phyloP scores from a whole-genome alignment of 2,113 vertebrate species.

The Limanda limanda region DNA sequence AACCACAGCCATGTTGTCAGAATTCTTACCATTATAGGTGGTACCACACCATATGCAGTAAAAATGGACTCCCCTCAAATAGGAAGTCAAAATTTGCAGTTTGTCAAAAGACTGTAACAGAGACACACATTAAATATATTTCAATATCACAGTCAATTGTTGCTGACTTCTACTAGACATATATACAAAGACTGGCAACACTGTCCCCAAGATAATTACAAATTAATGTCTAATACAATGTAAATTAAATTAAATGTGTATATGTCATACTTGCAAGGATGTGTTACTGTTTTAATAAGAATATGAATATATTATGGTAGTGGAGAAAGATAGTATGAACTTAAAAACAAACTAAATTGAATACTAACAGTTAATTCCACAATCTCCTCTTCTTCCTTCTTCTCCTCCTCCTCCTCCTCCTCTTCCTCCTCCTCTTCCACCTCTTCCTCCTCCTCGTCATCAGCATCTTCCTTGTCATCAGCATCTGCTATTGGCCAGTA shows the following conservation, averaged over 20 bases:
- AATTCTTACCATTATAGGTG: conserved; percentile 89
- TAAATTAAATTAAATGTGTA: neutral
- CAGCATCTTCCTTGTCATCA: conserved; percentile 81
- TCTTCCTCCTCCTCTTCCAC: conserved; percentile 67
- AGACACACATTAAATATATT: conserved; percentile 8
- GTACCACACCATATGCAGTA: conserved; percentile 99
- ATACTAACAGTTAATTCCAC: conserved; percentile 85
- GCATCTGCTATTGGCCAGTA: conserved; percentile 88
- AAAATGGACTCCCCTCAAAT: conserved; percentile 89
- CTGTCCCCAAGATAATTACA: neutral
- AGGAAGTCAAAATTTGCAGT: conserved; percentile 89
- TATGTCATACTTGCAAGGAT: neutral
- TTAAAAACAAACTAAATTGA: neutral
- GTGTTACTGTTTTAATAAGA: neutral
- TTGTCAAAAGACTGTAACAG: conserved; percentile 88
- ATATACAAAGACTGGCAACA: too few relatives aligned
- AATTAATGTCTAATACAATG: neutral
- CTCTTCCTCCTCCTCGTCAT: conserved; percentile 82
- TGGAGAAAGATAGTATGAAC: neutral
- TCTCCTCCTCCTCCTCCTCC: conserved; percentile 43
- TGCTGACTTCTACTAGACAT: too few relatives aligned
- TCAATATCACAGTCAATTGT: neutral
- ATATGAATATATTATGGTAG: too few relatives aligned
- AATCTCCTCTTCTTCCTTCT: conserved; percentile 73
- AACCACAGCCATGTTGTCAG: neutral